phyloP scores from a whole-genome alignment of 1,140 invertebrate genomes.

The Eupristina koningsbergeri region DNA sequence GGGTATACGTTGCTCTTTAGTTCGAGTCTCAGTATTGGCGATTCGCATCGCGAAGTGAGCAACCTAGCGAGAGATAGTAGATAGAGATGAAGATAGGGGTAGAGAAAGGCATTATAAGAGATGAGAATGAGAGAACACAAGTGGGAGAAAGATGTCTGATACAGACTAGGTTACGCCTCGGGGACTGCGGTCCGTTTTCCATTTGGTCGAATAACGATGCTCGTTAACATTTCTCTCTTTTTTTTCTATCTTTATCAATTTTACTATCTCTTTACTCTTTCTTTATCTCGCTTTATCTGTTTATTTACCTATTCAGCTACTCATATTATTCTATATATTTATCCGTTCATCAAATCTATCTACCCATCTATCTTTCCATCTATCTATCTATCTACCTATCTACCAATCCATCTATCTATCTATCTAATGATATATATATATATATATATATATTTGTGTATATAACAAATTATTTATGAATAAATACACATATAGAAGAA shows the following conservation, averaged over 20 bases:
- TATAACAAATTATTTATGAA: too few species aligned
- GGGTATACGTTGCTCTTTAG: constrained; percentile 23
- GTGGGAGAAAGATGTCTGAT: not conserved
- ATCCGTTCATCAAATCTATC: too few species aligned
- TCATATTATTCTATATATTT: too few species aligned
- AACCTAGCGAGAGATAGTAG: not conserved
- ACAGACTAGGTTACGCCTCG: constrained; percentile 22
- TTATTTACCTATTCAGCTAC: not conserved
- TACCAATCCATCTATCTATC: not conserved
- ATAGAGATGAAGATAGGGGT: not conserved
- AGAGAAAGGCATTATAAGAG: not conserved
- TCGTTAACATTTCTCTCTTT: constrained; percentile 21
- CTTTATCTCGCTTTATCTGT: not conserved
- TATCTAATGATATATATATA: not conserved
- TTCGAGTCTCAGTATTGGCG: not conserved
- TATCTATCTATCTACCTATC: not conserved
- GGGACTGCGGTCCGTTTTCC: constrained; percentile 42
- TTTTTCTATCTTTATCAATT: not conserved
- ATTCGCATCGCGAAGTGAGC: constrained; percentile 20
- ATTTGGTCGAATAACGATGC: constrained; percentile 17
- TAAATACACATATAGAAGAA: too few species aligned
- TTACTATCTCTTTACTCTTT: not conserved
- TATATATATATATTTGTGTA: too few species aligned
- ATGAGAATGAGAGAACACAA: not conserved
- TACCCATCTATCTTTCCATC: not conserved